Base-by-base conservation (phyloP, 2,113 vertebrate genomes). In the Cathartes aura region DNA sequence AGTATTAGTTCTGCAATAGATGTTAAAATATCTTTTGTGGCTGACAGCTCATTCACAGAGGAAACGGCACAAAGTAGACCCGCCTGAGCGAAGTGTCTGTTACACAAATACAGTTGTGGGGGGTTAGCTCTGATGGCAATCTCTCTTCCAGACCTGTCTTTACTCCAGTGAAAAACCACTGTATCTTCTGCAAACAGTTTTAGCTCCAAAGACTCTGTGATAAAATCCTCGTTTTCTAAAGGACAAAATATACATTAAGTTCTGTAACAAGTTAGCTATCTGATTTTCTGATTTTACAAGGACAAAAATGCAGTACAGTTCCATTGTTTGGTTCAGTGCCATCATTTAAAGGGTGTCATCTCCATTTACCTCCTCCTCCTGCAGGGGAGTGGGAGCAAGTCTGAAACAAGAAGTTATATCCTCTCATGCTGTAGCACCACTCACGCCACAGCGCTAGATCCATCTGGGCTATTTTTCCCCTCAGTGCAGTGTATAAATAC, bases 21-120 rank as follows among this genome's bases (percentile, higher is more conserved):
- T 42, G 27, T 27, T 70, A 53, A 87, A 84, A 26, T 53, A 40
- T 4, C 30, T 55, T 63, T 40, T 30, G 48, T 38, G 29, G 40
- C 48, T 94, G 53, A 80, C 12, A 52, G 53, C 20, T 82, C 32
- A 12, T 83, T 60, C 58, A 23, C 32, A 73, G 40, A 76, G 48
- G 27, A 89, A 91, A 75, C 0, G 1, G 48, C n/a, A 56, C 40
- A 71, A 68, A 43, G 55, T 2, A 47, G 43, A 86, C 20, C 29
- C 0, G 0, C 19, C 43, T 59, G 62, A 72, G 66, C 19, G 32
- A 78, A 88, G 67, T 8, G 9, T 53, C 70, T 71, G 23, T 45
- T 67, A 47, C 2, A 2, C 56, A 83, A 68, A 30, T 45, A 36
- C 0, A 0, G 38, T 6, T 40, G 13, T 3, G n/a, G 75, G 50